These are phyloP conservation scores for Epizoanthus scotinus DNA, from an alignment of 92 coral and sea anemone genomes.

Conservation along the genomic window DNA sequence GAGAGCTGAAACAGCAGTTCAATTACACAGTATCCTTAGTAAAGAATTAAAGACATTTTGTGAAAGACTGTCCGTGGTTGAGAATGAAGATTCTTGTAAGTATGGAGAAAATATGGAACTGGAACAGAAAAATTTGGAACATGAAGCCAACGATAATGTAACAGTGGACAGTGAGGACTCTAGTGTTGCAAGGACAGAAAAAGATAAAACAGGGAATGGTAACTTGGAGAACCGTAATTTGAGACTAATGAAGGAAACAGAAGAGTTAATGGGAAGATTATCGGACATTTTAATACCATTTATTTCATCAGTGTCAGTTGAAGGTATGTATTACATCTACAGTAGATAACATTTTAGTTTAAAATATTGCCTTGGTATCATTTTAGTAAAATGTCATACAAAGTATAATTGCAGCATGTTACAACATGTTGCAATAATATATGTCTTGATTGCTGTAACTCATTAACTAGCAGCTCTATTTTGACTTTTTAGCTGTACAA, in stretches of 20 bases:
- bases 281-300: slow-evolving; percentile 41
- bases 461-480: too few species aligned
- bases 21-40: slow-evolving; percentile 3
- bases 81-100: not conserved
- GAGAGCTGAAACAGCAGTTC: not conserved
- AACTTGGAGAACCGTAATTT: not conserved
- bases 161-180: slow-evolving; percentile 19
- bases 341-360: too few species aligned
- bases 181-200: not conserved
- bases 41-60: slow-evolving; percentile 32
- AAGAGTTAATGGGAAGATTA: slow-evolving; percentile 54
- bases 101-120: not conserved
- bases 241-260: slow-evolving; percentile 44
- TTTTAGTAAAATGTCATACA: too few species aligned
- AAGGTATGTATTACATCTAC: too few species aligned
- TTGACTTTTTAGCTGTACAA: slow-evolving; percentile 12
- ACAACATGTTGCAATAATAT: too few species aligned
- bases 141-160: not conserved
- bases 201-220: not conserved
- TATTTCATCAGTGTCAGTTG: slow-evolving; percentile 39
- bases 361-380: too few species aligned
- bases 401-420: too few species aligned
- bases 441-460: too few species aligned
- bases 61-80: slow-evolving; percentile 23
- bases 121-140: slow-evolving; percentile 28